These are phyloP conservation scores for Sesia apiformis DNA, from an alignment of 2,888 invertebrate species.

Conservation along the genomic window DNA sequence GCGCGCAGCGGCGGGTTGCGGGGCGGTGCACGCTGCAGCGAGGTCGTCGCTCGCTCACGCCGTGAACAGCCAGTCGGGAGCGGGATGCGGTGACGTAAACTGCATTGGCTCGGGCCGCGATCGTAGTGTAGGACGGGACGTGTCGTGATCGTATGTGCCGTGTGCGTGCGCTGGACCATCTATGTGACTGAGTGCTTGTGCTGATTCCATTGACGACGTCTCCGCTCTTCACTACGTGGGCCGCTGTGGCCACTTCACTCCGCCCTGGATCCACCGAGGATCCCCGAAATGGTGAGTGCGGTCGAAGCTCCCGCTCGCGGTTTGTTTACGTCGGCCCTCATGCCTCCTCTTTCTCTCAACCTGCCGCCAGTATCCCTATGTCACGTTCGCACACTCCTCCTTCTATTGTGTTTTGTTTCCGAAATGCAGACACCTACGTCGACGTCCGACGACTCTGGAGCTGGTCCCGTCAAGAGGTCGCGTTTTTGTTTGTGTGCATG, in stretches of 20 bases:
- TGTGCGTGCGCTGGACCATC: conserved; percentile 48
- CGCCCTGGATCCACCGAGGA: conserved; percentile 43
- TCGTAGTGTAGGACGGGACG: conserved; percentile 72
- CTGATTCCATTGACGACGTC: conserved; percentile 48
- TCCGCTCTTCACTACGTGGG: conserved; percentile 23
- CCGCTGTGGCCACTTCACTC: conserved; percentile 30
- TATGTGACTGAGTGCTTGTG: conserved; percentile 55
- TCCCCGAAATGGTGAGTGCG: conserved; percentile 72
- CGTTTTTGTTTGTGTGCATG: conserved; percentile 61
- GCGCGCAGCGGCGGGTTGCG: conserved; percentile 32
- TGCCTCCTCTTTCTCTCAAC: conserved; percentile 56
- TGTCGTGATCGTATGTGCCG: conserved; percentile 51
- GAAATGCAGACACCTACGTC: conserved; percentile 68
- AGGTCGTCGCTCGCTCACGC: conserved; percentile 67
- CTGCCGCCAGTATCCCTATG: conserved; percentile 66
- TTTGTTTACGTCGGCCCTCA: conserved; percentile 71
- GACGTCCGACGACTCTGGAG: conserved; percentile 51
- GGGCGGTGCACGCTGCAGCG: conserved; percentile 36
- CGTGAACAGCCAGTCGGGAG: conserved; percentile 64
- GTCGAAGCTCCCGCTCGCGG: conserved; percentile 67
- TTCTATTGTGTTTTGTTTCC: conserved; percentile 74
- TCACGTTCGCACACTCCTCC: conserved; percentile 65
- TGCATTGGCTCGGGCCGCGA: conserved; percentile 70
- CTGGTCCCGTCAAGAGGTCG: conserved; percentile 54
- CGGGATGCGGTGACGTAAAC: conserved; percentile 75